Conservation (phyloP, 2,888 invertebrate species). For the Xestia c-nigrum region DNA sequence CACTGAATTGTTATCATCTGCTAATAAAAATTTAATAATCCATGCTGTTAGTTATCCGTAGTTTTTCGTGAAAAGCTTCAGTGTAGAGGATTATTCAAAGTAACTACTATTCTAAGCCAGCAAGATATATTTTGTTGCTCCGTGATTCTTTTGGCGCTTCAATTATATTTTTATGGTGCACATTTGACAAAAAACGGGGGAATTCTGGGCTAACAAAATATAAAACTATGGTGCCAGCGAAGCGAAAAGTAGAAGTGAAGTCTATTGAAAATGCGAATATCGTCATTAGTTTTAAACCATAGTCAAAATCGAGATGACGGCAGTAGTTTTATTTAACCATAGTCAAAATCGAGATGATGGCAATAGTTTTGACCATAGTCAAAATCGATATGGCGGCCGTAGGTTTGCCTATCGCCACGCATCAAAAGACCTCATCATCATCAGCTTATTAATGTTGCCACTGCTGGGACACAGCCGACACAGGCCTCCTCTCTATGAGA, state of each 20-base stretch:
- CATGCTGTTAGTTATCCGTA: not conserved
- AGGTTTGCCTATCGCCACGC: not conserved
- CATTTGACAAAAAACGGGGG: not conserved
- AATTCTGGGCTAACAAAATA: not conserved
- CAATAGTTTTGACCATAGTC: too few species aligned
- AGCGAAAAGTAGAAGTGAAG: too few species aligned
- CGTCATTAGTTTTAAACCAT: too few species aligned
- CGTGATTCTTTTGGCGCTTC: not conserved
- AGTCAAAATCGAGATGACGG: not conserved
- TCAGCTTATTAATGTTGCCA: too few species aligned
- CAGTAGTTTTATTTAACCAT: too few species aligned
- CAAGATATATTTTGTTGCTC: not conserved
- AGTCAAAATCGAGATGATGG: too few species aligned
- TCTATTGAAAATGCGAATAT: too few species aligned
- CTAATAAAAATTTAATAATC: conserved; percentile 19
- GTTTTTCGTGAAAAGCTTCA: not conserved
- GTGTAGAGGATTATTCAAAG: not conserved
- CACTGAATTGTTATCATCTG: conserved; percentile 45
- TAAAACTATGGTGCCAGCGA: not conserved
- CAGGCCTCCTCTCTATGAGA: too few species aligned
- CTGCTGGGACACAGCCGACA: too few species aligned
- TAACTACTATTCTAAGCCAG: not conserved
- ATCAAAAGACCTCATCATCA: not conserved
- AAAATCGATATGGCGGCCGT: not conserved
- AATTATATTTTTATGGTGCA: not conserved